Evolutionary conservation across 2,797 vertebrate species (phyloP).

Genomic region (Chelon labrosus): DNA sequence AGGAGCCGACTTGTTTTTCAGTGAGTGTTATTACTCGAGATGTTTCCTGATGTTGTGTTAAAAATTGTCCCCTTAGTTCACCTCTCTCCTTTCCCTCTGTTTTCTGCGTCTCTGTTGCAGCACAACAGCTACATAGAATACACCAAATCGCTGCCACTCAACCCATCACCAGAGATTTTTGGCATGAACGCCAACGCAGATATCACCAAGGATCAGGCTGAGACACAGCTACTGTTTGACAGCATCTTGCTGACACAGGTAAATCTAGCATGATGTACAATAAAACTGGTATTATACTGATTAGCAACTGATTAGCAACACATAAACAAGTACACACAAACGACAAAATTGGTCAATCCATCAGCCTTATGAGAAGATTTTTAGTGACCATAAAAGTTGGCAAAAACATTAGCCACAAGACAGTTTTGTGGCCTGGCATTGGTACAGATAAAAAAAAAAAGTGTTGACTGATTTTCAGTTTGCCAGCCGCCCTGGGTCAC

Average conservation of each 20-base stretch:
- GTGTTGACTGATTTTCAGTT: background rate
- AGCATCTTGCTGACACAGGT: conserved; percentile 91
- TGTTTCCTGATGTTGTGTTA: conserved; percentile 66
- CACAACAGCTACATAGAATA: conserved; percentile 88
- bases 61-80: conserved; percentile 45
- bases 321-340: background rate
- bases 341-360: background rate
- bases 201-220: conserved; percentile 91
- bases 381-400: background rate
- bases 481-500: conserved; percentile 16
- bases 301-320: background rate
- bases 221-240: conserved; percentile 90
- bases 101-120: conserved; percentile 70
- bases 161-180: conserved; percentile 89
- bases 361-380: background rate
- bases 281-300: background rate
- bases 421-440: conserved; percentile 6
- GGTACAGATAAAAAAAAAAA: background rate
- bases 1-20: conserved; percentile 81
- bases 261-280: conserved; percentile 8
- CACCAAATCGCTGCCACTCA: conserved; percentile 89
- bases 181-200: conserved; percentile 92
- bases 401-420: background rate
- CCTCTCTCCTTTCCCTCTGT: conserved; percentile 22
- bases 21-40: conserved; percentile 70